Base-by-base conservation (phyloP, 2,888 invertebrate species). In the Euzophera pinguis region DNA sequence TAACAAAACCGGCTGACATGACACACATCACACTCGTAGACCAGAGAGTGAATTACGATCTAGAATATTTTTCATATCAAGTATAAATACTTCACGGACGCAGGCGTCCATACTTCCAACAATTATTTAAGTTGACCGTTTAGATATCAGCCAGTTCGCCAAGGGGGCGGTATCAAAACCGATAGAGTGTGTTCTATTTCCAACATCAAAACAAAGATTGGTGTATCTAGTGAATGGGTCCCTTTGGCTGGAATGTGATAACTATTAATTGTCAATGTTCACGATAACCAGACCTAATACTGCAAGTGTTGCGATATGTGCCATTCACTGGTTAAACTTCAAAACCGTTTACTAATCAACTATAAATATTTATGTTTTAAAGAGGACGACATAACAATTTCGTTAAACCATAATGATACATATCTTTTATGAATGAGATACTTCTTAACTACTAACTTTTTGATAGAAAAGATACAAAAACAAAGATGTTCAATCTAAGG, bases 221-320 rank as follows among this genome's bases (percentile, higher is more conserved):
- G 62, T 74, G 74, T 75, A 68, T 67, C 62, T 58, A 64, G 60
- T 77, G 73, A 80, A 78, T 77, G 78, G 61, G 69, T 57, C 60
- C 57, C 61, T 64, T 62, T 63, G 58, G 58, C 56, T 59, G 59
- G 63, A 65, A 61, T 67, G 63, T 63, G 63, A 67, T 65, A 63
- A 63, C 61, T 50, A 64, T 61, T 67, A 65, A 67, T 70, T 69
- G 71, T 69, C 67, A 69, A 67, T 65, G 64, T 58, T 53, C 50
- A 55, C 54, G 67, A 67, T 65, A 69, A 66, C 61, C 53, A 41
- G 53, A 56, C 52, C 43, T 56, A 47, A 56, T 53, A 50, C 57
- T 59, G 57, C 60, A 50, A 58, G 55, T 53, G 53, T 58, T 60
- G 57, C 58, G 51, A 57, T 58, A 58, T 56, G 57, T 55, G 55